Evolutionary conservation across 2,797 vertebrate species (phyloP).

Genomic region (Myotis vivesi): DNA sequence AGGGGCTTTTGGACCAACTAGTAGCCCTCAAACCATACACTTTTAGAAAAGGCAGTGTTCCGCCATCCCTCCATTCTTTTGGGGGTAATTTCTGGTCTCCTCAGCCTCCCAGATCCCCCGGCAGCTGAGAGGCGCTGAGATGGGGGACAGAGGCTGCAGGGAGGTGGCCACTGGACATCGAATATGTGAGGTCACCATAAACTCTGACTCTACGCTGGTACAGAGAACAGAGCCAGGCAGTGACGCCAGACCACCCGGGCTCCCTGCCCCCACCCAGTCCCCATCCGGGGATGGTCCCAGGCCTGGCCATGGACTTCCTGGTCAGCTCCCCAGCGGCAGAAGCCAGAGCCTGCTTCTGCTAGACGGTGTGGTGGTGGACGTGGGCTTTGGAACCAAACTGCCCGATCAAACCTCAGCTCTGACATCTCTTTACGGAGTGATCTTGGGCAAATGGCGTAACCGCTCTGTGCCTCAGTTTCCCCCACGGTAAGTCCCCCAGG

Average conservation of each 20-base stretch:
- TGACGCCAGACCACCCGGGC: neutral
- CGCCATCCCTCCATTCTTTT: neutral
- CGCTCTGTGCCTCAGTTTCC: neutral
- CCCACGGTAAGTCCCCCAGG: neutral
- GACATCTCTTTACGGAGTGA: neutral
- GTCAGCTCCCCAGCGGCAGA: neutral
- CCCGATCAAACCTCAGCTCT: neutral
- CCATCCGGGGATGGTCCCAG: neutral
- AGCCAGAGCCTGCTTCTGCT: neutral
- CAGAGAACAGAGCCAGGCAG: neutral
- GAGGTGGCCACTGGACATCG: neutral
- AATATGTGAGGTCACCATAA: neutral
- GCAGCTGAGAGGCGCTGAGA: neutral
- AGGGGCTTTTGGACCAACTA: neutral
- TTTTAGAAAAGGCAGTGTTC: neutral
- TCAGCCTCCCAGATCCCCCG: neutral
- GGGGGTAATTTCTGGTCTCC: neutral
- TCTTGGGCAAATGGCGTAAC: neutral
- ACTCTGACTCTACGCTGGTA: neutral
- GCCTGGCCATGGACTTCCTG: neutral
- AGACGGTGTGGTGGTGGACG: rapidly evolving
- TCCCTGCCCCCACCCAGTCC: neutral
- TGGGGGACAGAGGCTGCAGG: neutral
- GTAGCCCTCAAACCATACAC: neutral
- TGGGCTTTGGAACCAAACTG: neutral